Evolutionary conservation across 2,797 vertebrate species (phyloP).

Genomic region (Phrynocephalus guinanensis): DNA sequence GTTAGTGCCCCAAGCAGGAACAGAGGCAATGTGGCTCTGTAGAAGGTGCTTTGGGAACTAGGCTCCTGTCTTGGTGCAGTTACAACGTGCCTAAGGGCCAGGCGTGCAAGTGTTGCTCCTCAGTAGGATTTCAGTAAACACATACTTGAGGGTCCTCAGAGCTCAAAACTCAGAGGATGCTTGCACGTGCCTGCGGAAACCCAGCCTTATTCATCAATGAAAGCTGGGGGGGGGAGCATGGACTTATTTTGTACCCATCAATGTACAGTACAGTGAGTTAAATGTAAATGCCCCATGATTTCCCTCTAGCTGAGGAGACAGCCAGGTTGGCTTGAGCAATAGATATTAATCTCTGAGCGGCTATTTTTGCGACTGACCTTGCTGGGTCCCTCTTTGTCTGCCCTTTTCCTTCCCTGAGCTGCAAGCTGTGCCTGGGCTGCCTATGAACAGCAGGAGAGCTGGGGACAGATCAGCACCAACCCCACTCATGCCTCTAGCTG

Average conservation of each 20-base stretch:
- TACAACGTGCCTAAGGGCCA: too few species aligned
- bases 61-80: too few species aligned
- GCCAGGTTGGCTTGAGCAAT: neutral
- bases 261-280: neutral
- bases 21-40: too few species aligned
- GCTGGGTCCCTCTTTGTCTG: slow-evolving; percentile 11
- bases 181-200: neutral
- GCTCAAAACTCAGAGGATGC: too few species aligned
- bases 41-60: too few species aligned
- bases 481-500: neutral
- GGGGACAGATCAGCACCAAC: neutral
- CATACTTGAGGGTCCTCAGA: too few species aligned
- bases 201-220: neutral
- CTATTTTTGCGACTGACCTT: neutral
- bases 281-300: neutral
- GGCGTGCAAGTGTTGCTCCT: too few species aligned
- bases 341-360: neutral
- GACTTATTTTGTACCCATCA: neutral
- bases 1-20: too few species aligned
- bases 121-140: too few species aligned
- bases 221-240: neutral
- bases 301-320: neutral
- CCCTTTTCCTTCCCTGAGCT: neutral
- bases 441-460: neutral
- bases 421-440: neutral